A percentile compares a stretch with the other conserved stretches of the same genome.
These are phyloP conservation scores for Adela reaumurella DNA, from an alignment of 2,888 invertebrate species.

Conservation along the genomic window DNA sequence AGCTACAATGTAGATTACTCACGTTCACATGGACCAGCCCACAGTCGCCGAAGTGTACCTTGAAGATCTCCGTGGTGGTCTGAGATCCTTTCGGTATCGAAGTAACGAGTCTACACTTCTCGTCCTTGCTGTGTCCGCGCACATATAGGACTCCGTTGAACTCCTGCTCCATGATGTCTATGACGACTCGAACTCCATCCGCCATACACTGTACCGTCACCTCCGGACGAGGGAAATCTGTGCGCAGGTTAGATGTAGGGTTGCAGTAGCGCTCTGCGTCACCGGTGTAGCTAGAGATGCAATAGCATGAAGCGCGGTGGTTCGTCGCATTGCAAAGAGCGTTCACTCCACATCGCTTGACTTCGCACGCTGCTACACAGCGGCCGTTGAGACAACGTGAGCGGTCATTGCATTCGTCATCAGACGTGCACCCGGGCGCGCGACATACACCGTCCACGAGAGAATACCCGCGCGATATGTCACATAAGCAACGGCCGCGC, in stretches of 20 bases:
- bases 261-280: slow-evolving; percentile 74
- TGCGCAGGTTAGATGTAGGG: slow-evolving; percentile 55
- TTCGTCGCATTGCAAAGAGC: slow-evolving; percentile 75
- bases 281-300: slow-evolving; percentile 72
- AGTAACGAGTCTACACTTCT: slow-evolving; percentile 79
- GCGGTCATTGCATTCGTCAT: slow-evolving; percentile 74
- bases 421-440: slow-evolving; percentile 67
- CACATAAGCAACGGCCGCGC: slow-evolving; percentile 79
- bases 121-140: slow-evolving; percentile 92
- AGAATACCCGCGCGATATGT: slow-evolving; percentile 71
- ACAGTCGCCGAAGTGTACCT: slow-evolving; percentile 87
- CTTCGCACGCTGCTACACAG: slow-evolving; percentile 76
- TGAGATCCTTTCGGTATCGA: slow-evolving; percentile 67
- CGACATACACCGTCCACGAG: slow-evolving; percentile 77
- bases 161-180: slow-evolving; percentile 68
- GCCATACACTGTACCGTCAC: slow-evolving; percentile 82
- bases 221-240: slow-evolving; percentile 81
- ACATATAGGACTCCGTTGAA: slow-evolving; percentile 91
- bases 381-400: slow-evolving; percentile 73
- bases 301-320: slow-evolving; percentile 74
- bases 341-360: slow-evolving; percentile 70
- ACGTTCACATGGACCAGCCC: slow-evolving; percentile 88
- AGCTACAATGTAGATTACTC: slow-evolving; percentile 29
- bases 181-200: slow-evolving; percentile 85
- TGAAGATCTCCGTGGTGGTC: slow-evolving; percentile 72